These are phyloP conservation scores for Kryphioiulus occultus DNA, from an alignment of 2,888 invertebrate species.

Conservation along the genomic window DNA sequence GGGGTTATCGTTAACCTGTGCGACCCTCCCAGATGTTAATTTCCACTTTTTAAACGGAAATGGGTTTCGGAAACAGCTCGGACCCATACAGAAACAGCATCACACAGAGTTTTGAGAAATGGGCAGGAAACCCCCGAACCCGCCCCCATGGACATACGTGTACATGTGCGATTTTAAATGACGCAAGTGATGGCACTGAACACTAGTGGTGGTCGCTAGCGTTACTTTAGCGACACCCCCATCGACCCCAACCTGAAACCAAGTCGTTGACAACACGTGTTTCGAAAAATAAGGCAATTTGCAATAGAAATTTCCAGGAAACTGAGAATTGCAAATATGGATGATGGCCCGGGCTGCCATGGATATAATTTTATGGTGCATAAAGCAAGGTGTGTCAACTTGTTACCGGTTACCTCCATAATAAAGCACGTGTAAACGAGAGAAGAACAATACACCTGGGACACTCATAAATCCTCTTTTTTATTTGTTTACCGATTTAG, in stretches of 20 bases:
- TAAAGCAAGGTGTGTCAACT: slow-evolving; percentile 22
- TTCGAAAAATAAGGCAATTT: not conserved
- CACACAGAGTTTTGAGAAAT: not conserved
- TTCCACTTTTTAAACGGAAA: not conserved
- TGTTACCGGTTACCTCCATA: not conserved
- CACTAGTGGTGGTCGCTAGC: not conserved
- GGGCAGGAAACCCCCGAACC: not conserved
- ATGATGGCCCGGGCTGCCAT: not conserved
- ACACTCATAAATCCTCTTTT: slow-evolving; percentile 25
- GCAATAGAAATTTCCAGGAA: not conserved
- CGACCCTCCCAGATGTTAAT: not conserved
- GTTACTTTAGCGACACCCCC: not conserved
- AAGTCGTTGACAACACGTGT: not conserved
- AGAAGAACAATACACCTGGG: not conserved
- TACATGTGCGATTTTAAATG: not conserved
- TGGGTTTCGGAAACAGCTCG: not conserved
- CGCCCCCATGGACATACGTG: not conserved
- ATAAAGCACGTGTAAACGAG: slow-evolving; percentile 25
- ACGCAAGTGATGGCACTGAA: not conserved
- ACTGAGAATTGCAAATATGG: not conserved
- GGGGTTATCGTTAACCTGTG: not conserved
- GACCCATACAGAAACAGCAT: not conserved
- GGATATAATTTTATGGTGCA: not conserved
- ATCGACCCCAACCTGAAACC: not conserved
- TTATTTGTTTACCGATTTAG: slow-evolving; percentile 7